Base-by-base conservation (phyloP, 2,113 vertebrate species). In the Tragelaphus imberbis region DNA sequence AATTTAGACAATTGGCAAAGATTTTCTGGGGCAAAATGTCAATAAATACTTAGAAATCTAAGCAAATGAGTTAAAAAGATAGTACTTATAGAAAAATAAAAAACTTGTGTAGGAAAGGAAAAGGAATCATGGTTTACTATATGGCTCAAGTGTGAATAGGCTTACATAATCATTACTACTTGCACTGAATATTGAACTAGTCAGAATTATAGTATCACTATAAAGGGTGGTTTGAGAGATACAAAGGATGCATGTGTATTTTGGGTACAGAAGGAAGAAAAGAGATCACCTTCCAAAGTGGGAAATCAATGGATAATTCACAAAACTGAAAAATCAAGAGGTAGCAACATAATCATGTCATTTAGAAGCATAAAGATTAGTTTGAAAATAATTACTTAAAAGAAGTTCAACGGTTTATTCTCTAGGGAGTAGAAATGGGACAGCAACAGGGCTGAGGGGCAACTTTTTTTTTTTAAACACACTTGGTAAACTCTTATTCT, bases 1-100 rank as follows among this genome's bases (percentile, higher is more conserved):
- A 97, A 94, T 96, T 75, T 40, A 96, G 53, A 88, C 49, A 85
- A 21, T 55, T 85, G 28, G 92, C n/a, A 80, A 82, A 80, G 53
- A 23, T 89, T 89, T 96, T 71, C n/a, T 16, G 8, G 56, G 40
- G 19, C 58, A 12, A 92, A 65, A 56, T 96, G 36, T 55, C 68
- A 15, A 61, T 49, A 53, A 56, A 71, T 77, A 89, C 7, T n/a
- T 95, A 86, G 21, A 86, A 81, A 63, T 58, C 49, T 75, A 63
- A 94, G 85, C 30, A 90, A 92, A 82, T 94, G 3, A 59, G 65
- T 91, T 58, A 84, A 93, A 80, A 92, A 77, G 21, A 47, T 96
- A 86, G 59, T 47, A 53, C 16, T 79, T 81, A 92, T 3, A 79
- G 40, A 12, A 81, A 86, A 82, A 90, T 53, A 58, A 92, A 84